phyloP scores from a whole-genome alignment of 2,113 vertebrate genomes.

The Todiramphus chloris region DNA sequence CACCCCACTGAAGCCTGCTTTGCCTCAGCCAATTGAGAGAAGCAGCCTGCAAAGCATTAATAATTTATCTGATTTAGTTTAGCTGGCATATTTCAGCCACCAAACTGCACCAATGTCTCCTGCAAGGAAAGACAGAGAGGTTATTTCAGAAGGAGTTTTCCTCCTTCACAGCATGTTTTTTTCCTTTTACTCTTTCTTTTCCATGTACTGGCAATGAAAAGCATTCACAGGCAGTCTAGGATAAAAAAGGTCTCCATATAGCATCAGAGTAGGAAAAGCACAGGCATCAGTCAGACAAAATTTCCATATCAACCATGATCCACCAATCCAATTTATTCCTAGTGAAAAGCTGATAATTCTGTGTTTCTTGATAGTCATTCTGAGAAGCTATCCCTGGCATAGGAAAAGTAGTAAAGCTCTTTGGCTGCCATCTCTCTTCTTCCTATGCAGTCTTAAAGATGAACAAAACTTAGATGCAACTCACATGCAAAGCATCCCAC shows the following conservation, averaged over 20 bases:
- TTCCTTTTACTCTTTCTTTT: neutral
- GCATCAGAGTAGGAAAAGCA: neutral
- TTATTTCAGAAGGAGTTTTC: neutral
- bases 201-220: rapidly evolving
- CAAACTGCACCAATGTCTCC: constrained; percentile 35
- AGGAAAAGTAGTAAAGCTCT: neutral
- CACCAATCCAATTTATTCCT: neutral
- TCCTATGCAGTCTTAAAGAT: neutral
- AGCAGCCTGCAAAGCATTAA: constrained; percentile 41
- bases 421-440: neutral
- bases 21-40: constrained; percentile 7
- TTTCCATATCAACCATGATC: neutral
- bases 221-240: neutral
- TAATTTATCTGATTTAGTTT: constrained; percentile 52
- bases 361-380: neutral
- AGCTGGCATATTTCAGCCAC: constrained; percentile 12
- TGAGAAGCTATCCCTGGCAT: neutral
- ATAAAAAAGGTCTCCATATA: neutral
- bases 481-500: neutral
- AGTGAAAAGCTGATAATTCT: neutral
- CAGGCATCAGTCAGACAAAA: neutral
- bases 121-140: neutral
- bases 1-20: constrained; percentile 20
- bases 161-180: neutral
- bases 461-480: neutral